These are phyloP conservation scores for Melinopterus prodromus DNA, from an alignment of 2,888 invertebrate species.

Conservation along the genomic window DNA sequence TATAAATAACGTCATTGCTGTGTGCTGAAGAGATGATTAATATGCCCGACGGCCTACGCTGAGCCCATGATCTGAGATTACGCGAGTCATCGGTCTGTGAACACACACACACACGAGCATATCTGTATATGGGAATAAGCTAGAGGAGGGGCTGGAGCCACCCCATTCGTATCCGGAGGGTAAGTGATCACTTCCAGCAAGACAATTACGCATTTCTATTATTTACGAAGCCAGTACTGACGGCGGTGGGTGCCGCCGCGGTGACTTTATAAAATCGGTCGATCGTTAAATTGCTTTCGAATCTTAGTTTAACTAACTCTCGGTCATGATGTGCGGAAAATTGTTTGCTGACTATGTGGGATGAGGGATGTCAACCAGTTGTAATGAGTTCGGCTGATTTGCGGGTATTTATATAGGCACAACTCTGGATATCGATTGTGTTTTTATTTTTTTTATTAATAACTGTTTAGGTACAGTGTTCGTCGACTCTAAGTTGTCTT, in stretches of 20 bases:
- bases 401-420: too few species aligned
- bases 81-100: slow-evolving; percentile 56
- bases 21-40: slow-evolving; percentile 21
- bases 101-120: slow-evolving; percentile 42
- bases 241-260: neutral
- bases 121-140: neutral
- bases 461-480: too few species aligned
- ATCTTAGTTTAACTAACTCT: neutral
- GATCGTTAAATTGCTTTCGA: slow-evolving; percentile 4
- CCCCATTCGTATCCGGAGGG: slow-evolving; percentile 41
- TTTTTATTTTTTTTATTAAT: too few species aligned
- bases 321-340: neutral
- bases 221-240: slow-evolving; percentile 45
- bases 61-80: slow-evolving; percentile 47
- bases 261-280: neutral
- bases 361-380: too few species aligned
- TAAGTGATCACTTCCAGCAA: slow-evolving; percentile 54
- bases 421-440: too few species aligned
- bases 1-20: slow-evolving; percentile 23
- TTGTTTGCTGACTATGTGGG: neutral
- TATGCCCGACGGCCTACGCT: slow-evolving; percentile 1
- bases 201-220: slow-evolving; percentile 57
- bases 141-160: slow-evolving; percentile 35
- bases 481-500: too few species aligned
- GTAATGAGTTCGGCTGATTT: too few species aligned